Evolutionary conservation across 2,888 invertebrate species (phyloP).

Genomic region (Drosophila setosimentum): DNA sequence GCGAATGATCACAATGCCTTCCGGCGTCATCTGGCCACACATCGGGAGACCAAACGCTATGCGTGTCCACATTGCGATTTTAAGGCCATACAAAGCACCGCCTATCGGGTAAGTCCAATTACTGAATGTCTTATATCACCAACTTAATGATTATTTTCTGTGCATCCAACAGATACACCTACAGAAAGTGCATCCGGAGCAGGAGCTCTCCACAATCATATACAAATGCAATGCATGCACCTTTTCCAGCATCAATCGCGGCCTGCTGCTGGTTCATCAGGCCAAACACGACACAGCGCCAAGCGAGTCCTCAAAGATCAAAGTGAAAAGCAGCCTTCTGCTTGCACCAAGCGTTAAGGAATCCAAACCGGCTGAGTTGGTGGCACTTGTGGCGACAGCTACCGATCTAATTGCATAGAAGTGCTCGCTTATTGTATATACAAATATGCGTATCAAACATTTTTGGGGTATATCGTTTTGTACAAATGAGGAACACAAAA

Average conservation of each 20-base stretch:
- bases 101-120: constrained; percentile 87
- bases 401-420: constrained; percentile 21
- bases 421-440: constrained; percentile 1
- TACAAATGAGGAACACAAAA: constrained; percentile 35
- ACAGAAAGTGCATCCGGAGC: constrained; percentile 91
- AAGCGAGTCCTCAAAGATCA: constrained; percentile 75
- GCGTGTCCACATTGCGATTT: constrained; percentile 92
- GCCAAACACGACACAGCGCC: constrained; percentile 75
- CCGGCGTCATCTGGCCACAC: constrained; percentile 90
- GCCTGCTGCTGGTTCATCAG: constrained; percentile 82
- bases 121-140: too few species aligned
- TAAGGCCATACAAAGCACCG: constrained; percentile 92
- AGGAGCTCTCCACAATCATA: constrained; percentile 87
- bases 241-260: constrained; percentile 83
- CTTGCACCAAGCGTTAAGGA: constrained; percentile 50
- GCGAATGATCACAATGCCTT: constrained; percentile 93
- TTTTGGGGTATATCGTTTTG: constrained; percentile 19
- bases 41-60: constrained; percentile 91
- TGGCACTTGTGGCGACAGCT: background rate
- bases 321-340: constrained; percentile 82
- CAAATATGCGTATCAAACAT: constrained; percentile 8
- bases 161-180: constrained; percentile 87
- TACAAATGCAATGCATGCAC: constrained; percentile 82
- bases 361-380: background rate
- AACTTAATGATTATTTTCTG: background rate